phyloP scores from a whole-genome alignment of 2,888 invertebrate genomes.

The Drosophila greeni region DNA sequence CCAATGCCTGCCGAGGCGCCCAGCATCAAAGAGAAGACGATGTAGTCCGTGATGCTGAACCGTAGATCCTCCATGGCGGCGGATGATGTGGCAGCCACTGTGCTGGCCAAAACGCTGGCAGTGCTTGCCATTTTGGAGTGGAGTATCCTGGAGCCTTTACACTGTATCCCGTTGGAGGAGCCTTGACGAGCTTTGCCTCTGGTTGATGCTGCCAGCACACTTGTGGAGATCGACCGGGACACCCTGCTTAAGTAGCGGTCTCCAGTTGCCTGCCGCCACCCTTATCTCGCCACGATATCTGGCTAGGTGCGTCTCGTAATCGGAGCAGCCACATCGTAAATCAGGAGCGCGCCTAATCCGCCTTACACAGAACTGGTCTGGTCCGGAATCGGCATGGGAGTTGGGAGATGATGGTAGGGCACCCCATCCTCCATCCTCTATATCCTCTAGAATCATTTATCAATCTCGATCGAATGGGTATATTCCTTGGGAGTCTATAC shows the following conservation, averaged over 20 bases:
- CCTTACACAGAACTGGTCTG: constrained; percentile 9
- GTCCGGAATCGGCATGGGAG: constrained; percentile 10
- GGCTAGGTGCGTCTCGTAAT: constrained; percentile 40
- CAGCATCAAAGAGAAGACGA: constrained; percentile 81
- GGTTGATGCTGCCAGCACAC: constrained; percentile 47
- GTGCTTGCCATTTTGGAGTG: constrained; percentile 34
- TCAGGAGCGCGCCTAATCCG: constrained; percentile 21
- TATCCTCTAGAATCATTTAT: no score
- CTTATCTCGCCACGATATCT: constrained; percentile 54
- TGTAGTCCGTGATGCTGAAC: constrained; percentile 80
- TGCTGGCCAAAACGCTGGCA: constrained; percentile 27
- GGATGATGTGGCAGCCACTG: constrained; percentile 24
- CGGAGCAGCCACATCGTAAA: constrained; percentile 37
- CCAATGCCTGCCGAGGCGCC: constrained; percentile 81
- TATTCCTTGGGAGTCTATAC: neutral
- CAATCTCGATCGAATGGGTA: neutral
- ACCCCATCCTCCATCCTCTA: no score
- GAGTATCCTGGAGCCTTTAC: neutral
- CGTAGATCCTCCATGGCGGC: constrained; percentile 50
- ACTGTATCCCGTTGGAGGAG: neutral
- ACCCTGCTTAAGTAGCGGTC: constrained; percentile 46
- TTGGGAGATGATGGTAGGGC: neutral
- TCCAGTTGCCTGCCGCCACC: constrained; percentile 9
- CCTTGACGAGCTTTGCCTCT: neutral
- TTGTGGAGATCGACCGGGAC: constrained; percentile 16